A percentile compares a stretch with the other conserved stretches of the same genome.
These are phyloP conservation scores for Setipinna tenuifilis DNA, from an alignment of 2,797 vertebrate species.

Conservation along the genomic window DNA sequence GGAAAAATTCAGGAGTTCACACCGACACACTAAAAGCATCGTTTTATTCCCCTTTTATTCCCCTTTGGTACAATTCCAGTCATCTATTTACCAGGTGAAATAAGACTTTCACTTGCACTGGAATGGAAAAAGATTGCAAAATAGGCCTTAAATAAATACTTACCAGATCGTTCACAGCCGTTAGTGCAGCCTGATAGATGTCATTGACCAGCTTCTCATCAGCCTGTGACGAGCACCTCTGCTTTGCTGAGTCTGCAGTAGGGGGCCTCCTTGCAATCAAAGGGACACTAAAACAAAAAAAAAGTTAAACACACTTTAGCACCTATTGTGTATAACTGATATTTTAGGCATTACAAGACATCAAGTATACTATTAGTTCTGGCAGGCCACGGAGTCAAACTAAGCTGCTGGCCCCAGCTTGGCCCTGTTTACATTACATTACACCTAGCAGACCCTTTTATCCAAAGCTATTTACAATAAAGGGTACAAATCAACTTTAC, in stretches of 20 bases:
- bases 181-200: slow-evolving; percentile 72
- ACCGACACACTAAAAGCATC: too few relatives aligned
- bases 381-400: too few relatives aligned
- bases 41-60: too few relatives aligned
- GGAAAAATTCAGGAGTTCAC: too few relatives aligned
- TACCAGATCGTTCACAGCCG: slow-evolving; percentile 77
- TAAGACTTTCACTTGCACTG: neutral
- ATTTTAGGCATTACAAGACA: neutral
- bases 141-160: neutral
- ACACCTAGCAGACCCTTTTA: too few relatives aligned
- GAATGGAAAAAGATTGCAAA: too few relatives aligned
- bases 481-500: slow-evolving; percentile 1
- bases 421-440: too few relatives aligned
- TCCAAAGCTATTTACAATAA: too few relatives aligned
- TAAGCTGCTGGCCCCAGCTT: too few relatives aligned
- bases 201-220: slow-evolving; percentile 74
- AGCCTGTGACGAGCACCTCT: slow-evolving; percentile 10
- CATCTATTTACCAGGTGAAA: too few relatives aligned
- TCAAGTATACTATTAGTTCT: too few relatives aligned
- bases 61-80: too few relatives aligned
- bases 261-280: slow-evolving; percentile 65
- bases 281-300: slow-evolving; percentile 64
- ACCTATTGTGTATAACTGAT: slow-evolving; percentile 26
- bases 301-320: neutral
- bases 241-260: slow-evolving; percentile 50